Evolutionary conservation across 2,797 vertebrate species (phyloP), one percentile per base, ranked within the genome.

Genomic region (Anableps anableps): DNA sequence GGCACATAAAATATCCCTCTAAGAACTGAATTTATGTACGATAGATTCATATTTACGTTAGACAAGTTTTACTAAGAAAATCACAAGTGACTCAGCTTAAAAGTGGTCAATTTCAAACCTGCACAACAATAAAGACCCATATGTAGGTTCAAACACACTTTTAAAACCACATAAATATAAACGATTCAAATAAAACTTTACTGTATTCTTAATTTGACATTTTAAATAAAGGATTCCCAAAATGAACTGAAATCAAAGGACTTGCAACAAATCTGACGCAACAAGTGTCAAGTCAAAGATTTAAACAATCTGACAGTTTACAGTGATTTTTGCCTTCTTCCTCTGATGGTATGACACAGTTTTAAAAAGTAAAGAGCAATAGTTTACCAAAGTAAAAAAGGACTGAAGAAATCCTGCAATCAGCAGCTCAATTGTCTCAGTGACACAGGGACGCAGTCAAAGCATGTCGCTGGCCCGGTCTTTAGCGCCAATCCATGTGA

Each of bases 381-480:
- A 0, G 19, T 53, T 76, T 83, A 34, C 45, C 10, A 53, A 36
- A 21, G 17, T 34, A 43, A 29, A 75, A 79, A 62, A 31, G 53
- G 16, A 36, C 34, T 64, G 48, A 85, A 74, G 26, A 79, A 76
- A 83, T 51, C 19, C 23, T 29, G 72, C 81, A 88, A 82, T 89
- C 86, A 86, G 76, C 66, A 64, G 50, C 76, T 85, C 29, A 31
- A 81, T 72, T 83, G 80, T 66, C 50, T 85, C 74, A 31, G 68
- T 82, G 84, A 85, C 80, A 76, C 51, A 72, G 50, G 55, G 68
- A 50, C 41, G 29, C 45, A 80, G 83, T 80, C 74, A 66, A 79
- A 76, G 84, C 85, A 68, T 76, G 85, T 86, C 84, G 86, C 80
- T 84, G 80, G 90, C 85, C 90, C 85, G 91, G 75, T 88, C 79